Conservation (phyloP, 2,888 invertebrate species). For the Orchestes rusci region DNA sequence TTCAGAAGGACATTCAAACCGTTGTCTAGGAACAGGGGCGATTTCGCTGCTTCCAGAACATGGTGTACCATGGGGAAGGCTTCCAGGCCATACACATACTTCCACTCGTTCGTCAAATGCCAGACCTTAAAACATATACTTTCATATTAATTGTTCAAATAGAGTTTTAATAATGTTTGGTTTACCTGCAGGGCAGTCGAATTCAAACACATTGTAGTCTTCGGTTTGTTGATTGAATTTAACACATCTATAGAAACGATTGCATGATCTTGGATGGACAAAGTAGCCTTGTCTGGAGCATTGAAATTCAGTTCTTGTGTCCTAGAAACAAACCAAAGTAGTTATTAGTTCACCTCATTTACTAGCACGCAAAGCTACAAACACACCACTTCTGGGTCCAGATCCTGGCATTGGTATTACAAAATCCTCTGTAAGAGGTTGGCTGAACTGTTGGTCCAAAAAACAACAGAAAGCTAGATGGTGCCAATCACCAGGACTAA, state of each 20-base stretch:
- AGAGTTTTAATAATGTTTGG: no score
- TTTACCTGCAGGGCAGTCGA: slow-evolving; percentile 60
- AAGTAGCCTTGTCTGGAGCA: slow-evolving; percentile 73
- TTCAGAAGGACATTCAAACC: slow-evolving; percentile 61
- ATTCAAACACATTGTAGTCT: slow-evolving; percentile 73
- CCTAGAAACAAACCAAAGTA: slow-evolving; percentile 45
- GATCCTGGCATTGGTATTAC: no score
- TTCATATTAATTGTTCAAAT: no score
- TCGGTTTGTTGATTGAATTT: slow-evolving; percentile 69
- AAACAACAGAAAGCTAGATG: no score
- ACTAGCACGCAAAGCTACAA: no score
- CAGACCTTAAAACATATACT: slow-evolving; percentile 51
- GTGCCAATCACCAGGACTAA: no score
- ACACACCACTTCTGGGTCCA: no score
- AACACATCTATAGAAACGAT: slow-evolving; percentile 73
- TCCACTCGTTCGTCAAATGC: slow-evolving; percentile 70
- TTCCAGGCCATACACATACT: slow-evolving; percentile 77
- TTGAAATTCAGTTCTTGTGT: slow-evolving; percentile 65
- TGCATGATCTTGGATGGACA: slow-evolving; percentile 69
- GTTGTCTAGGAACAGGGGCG: slow-evolving; percentile 60
- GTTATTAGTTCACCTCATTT: no score
- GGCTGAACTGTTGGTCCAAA: no score
- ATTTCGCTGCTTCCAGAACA: slow-evolving; percentile 75
- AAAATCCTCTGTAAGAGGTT: no score
- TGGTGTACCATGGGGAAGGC: slow-evolving; percentile 60